phyloP scores from a whole-genome alignment of 1,140 invertebrate species.

The Zophobas morio region DNA sequence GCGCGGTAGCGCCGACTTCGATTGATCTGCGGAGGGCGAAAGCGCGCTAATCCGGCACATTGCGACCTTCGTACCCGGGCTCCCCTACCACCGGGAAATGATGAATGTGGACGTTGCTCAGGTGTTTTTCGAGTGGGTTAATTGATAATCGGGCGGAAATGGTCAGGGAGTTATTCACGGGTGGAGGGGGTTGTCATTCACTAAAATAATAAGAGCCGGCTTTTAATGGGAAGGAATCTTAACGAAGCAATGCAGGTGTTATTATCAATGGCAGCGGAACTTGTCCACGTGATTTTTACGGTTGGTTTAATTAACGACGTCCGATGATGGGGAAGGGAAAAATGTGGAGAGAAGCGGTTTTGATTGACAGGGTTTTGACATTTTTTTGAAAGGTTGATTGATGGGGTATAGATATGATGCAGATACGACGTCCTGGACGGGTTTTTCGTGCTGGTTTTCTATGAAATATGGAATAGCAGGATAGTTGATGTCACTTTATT shows the following conservation, averaged over 20 bases:
- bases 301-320: constrained; percentile 27
- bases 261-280: constrained; percentile 26
- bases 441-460: not conserved
- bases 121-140: constrained; percentile 1
- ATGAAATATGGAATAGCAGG: too few species aligned
- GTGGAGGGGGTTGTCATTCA: constrained; percentile 2
- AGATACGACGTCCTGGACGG: not conserved
- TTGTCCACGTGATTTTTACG: constrained; percentile 42
- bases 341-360: not conserved
- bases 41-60: not conserved
- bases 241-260: constrained; percentile 35
- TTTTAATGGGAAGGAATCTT: constrained; percentile 33
- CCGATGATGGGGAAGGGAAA: constrained; percentile 6
- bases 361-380: constrained; percentile 23
- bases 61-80: constrained; percentile 7
- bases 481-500: too few species aligned
- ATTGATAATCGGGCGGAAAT: constrained; percentile 14
- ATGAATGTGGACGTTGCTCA: constrained; percentile 4
- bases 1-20: constrained; percentile 24
- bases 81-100: not conserved
- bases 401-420: not conserved
- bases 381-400: not conserved
- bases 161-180: constrained; percentile 10
- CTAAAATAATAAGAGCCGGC: not conserved
- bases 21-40: constrained; percentile 11